Percentiles rank a stretch among this genome's conserved stretches.
Evolutionary conservation across 2,113 vertebrate genomes (phyloP).

Genomic region (Scytalopus superciliaris): DNA sequence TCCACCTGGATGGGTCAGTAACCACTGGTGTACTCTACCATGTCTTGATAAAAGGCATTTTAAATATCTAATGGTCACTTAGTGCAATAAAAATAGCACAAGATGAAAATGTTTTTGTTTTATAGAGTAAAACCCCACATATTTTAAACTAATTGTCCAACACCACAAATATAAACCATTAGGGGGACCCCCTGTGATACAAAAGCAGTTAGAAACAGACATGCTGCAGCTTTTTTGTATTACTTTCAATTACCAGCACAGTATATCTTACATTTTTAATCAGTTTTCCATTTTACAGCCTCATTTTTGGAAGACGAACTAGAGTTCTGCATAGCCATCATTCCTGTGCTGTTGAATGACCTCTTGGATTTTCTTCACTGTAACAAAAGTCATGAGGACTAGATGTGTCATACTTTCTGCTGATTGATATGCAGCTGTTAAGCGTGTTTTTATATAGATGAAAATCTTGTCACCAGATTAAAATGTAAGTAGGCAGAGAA

Average conservation of each 20-base stretch:
- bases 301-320: background rate
- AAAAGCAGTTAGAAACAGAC: background rate
- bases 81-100: background rate
- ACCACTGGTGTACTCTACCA: background rate
- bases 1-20: background rate
- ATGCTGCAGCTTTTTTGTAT: background rate
- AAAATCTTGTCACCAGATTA: background rate
- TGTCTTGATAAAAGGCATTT: background rate
- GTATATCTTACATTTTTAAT: conserved; percentile 48
- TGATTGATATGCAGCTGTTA: conserved; percentile 21
- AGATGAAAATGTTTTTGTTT: background rate
- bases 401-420: background rate
- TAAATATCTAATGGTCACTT: background rate
- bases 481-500: background rate
- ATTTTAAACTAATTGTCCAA: background rate
- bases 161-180: conserved; percentile 2
- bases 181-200: conserved; percentile 32
- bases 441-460: background rate
- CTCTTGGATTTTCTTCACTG: background rate
- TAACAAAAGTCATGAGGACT: background rate
- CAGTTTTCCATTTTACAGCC: conserved; percentile 35
- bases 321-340: background rate
- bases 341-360: background rate
- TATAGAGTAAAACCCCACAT: fast-evolving
- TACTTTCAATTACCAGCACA: conserved; percentile 1